Evolutionary conservation across 2,888 invertebrate genomes (phyloP), one percentile per base, ranked within the genome.

Genomic region (Stenichneumon culpator): DNA sequence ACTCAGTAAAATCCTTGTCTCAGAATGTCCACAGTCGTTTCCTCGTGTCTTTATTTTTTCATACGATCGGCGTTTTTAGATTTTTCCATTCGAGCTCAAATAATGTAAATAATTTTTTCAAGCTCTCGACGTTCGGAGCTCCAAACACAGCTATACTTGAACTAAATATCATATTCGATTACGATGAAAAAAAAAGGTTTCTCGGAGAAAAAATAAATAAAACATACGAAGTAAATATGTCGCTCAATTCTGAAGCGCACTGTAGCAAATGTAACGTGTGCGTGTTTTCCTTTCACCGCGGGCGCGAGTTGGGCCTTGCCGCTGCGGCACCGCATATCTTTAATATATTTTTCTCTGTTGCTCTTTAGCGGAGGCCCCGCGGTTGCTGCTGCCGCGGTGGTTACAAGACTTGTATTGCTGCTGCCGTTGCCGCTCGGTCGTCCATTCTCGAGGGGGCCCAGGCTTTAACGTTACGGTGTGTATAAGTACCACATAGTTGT

Each of bases 281-380:
- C 90, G 89, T 89, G 91, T 92, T 93, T 93, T 92, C 93, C 93
- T 93, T 93, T 93, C 93, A 93, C 93, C 90, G 80, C 88, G 89
- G 89, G 88, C 88, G 88, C 89, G 67, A 77, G 70, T 80, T 90
- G 89, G 89, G 90, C 90, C 91, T 91, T 89, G 89, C 90, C 87
- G 88, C 86, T 87, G 84, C 84, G 79, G 82, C 86, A 82, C 88
- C 88, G 88, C 90, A 90, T 91, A 89, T 90, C 89, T 92, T 90
- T 90, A 90, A 91, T 90, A 90, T 91, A 89, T 74, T 65, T 83
- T 70, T 79, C 75, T 81, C 52, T 28, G 73, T 74, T 81, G 81
- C 84, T 72, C 84, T 78, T 84, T 81, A 74, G 63, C 60, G 63
- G 63, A 68, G 82, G 63, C 52, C 47, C 14, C 11, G 22, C 11